These are phyloP conservation scores for Adelosebastes latens DNA, from an alignment of 2,797 vertebrate genomes.

Conservation along the genomic window DNA sequence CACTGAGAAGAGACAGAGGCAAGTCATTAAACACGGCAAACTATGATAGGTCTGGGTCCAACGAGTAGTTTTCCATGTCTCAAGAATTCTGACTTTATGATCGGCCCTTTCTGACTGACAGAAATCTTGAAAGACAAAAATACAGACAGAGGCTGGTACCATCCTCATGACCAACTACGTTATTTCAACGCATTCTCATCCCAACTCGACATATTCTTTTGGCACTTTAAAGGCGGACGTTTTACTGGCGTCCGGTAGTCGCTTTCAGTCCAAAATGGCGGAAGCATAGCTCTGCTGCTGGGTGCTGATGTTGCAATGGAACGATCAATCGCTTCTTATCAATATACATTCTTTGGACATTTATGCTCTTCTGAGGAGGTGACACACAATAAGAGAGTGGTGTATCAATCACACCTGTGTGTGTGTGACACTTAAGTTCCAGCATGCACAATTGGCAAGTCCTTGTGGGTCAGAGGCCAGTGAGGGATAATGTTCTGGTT, in stretches of 20 bases:
- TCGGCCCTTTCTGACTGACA: not conserved
- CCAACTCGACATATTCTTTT: too few species aligned
- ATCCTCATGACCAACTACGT: too few species aligned
- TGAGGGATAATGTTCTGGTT: not conserved
- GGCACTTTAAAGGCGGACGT: too few species aligned
- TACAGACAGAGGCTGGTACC: not conserved
- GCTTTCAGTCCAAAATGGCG: too few species aligned
- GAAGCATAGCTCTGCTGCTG: too few species aligned
- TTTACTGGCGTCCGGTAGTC: too few species aligned
- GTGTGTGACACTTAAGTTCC: not conserved
- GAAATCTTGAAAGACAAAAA: not conserved
- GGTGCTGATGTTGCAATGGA: too few species aligned
- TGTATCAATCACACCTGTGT: not conserved
- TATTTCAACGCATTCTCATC: too few species aligned
- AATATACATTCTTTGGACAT: too few species aligned
- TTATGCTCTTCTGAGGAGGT: not conserved
- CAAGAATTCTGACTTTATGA: not conserved
- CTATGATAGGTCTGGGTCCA: not conserved
- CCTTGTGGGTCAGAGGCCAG: not conserved
- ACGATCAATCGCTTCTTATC: too few species aligned
- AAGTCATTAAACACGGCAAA: not conserved
- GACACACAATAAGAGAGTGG: not conserved
- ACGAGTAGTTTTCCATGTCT: not conserved
- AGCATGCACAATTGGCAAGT: too few species aligned
- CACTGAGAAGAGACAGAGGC: not conserved